phyloP scores from a whole-genome alignment of 2,797 vertebrate genomes.

The Gadopsis marmoratus region DNA sequence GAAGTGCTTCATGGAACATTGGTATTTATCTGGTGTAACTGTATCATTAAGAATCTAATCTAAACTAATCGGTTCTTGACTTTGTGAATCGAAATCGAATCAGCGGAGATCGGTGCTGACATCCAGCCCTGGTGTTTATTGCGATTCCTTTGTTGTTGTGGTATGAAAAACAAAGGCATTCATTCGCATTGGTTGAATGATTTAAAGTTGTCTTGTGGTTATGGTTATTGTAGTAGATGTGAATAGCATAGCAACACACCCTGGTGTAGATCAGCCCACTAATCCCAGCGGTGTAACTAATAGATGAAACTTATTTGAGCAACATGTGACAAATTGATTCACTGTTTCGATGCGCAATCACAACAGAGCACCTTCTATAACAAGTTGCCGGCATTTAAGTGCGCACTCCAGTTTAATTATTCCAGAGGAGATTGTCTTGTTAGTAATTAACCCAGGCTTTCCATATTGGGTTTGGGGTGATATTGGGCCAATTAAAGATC shows the following conservation, averaged over 20 bases:
- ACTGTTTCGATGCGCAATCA: conserved; percentile 30
- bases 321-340: conserved; percentile 43
- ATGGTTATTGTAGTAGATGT: background rate
- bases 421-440: conserved; percentile 59
- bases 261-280: background rate
- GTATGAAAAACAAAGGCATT: background rate
- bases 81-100: background rate
- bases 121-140: background rate
- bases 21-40: background rate
- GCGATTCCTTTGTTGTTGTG: background rate
- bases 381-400: conserved; percentile 41
- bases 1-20: background rate
- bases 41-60: background rate
- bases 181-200: background rate
- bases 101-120: background rate
- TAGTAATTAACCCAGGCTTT: conserved; percentile 71
- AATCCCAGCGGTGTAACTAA: conserved; percentile 17
- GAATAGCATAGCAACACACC: background rate
- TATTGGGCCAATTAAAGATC: conserved; percentile 75
- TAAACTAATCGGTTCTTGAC: background rate
- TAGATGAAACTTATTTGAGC: conserved; percentile 22
- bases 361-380: conserved; percentile 28
- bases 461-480: conserved; percentile 49
- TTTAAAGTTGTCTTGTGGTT: background rate
- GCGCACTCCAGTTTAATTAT: conserved; percentile 51